Conservation (phyloP, 2,888 invertebrate genomes). For the Poecilus cupreus region DNA sequence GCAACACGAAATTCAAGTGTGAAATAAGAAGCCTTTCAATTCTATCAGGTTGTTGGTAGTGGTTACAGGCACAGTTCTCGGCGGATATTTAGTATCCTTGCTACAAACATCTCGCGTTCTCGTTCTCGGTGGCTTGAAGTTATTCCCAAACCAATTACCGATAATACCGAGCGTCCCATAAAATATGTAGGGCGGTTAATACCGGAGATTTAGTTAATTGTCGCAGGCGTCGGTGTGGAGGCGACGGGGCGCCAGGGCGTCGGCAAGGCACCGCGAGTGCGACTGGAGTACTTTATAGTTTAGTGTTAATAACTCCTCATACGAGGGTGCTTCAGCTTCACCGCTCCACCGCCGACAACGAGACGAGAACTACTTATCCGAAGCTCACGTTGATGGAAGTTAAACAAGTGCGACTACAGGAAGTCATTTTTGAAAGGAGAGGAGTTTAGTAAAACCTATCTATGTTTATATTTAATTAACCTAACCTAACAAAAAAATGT, state of each 20-base stretch:
- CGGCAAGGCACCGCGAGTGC: neutral
- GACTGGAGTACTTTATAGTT: slow-evolving; percentile 38
- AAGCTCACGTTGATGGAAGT: too few species aligned
- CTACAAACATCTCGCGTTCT: too few species aligned
- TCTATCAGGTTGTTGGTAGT: too few species aligned
- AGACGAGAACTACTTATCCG: too few species aligned
- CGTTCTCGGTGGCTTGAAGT: neutral
- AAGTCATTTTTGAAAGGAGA: too few species aligned
- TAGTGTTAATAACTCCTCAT: slow-evolving; percentile 54
- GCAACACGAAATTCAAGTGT: too few species aligned
- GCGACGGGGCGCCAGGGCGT: slow-evolving; percentile 14
- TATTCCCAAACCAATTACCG: slow-evolving; percentile 51
- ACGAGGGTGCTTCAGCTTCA: neutral
- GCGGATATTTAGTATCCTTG: neutral
- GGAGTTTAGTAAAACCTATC: too few species aligned
- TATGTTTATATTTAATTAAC: too few species aligned
- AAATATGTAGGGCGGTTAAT: slow-evolving; percentile 56
- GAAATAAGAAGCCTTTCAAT: too few species aligned
- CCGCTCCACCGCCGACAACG: neutral
- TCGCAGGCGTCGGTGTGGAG: neutral
- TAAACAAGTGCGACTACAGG: too few species aligned
- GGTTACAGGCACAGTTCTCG: too few species aligned
- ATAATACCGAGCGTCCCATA: slow-evolving; percentile 46
- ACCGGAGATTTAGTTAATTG: slow-evolving; percentile 54
- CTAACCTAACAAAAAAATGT: too few species aligned